Conservation (phyloP, 1,140 invertebrate species). For the Reticulitermes speratus region DNA sequence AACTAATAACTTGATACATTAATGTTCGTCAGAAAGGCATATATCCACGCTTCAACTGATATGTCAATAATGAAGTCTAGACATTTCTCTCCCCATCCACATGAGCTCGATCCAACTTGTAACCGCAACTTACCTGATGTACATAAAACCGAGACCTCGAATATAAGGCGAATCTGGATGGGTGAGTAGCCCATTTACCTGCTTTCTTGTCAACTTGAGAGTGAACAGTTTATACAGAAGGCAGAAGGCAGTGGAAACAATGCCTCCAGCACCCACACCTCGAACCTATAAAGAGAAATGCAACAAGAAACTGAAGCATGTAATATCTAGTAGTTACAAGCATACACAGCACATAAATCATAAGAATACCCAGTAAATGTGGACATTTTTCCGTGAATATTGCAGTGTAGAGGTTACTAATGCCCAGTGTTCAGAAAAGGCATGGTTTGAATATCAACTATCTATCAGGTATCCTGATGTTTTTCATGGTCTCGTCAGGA, state of each 20-base stretch:
- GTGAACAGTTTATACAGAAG: constrained; percentile 99
- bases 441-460: too few relatives aligned
- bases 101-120: constrained; percentile 10
- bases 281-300: constrained; percentile 65
- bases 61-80: constrained; percentile 17
- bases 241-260: constrained; percentile 97
- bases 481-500: too few relatives aligned
- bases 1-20: too few relatives aligned
- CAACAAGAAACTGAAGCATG: neutral
- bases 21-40: neutral
- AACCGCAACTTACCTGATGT: constrained; percentile 66
- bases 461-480: too few relatives aligned
- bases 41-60: neutral
- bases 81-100: constrained; percentile 23
- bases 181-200: constrained; percentile 92
- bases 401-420: too few relatives aligned
- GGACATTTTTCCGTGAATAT: too few relatives aligned
- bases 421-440: too few relatives aligned
- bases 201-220: constrained; percentile 92
- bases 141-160: constrained; percentile 94
- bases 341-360: neutral
- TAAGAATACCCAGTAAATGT: neutral
- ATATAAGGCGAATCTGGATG: constrained; percentile 98
- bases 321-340: neutral
- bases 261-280: constrained; percentile 97